Evolutionary conservation across 2,113 vertebrate genomes (phyloP), one percentile per base, ranked within the genome.

Genomic region (Seriola rivoliana): DNA sequence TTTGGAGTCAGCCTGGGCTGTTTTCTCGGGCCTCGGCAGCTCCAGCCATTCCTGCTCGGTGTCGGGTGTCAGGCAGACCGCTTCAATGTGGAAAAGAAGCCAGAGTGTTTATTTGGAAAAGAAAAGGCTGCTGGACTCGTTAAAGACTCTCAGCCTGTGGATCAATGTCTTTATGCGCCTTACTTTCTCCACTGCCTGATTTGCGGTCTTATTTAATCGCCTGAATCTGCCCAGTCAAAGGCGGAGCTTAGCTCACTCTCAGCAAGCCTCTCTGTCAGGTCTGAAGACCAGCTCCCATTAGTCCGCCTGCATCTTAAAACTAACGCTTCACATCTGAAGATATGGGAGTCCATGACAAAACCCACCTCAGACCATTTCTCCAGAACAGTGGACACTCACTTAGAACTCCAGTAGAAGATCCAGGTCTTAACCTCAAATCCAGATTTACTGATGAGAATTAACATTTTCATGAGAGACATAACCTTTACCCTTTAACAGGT

Each of bases 31-130:
- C 92, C 92, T 90, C 85, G 9, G 65, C 82, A 25, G 71, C 72
- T 89, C 66, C 83, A 85, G 82, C 87, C 85, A 81, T 87, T 87
- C 74, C 82, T 87, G 75, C 75, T 88, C 55, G 92, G 90, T 93
- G 92, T 93, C 90, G 85, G 84, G 85, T 93, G 89, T 92, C 89
- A 86, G 38, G 8, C 72, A 42, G 23, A 13, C 36, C 71, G 66
- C 63, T 55, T 48, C 60, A 38, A 46, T n/a, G 63, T n/a, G 12
- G 25, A n/a, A 62, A 78, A 71, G 58, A 68, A 25, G 46, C 19
- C 11, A 34, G 42, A 14, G 32, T 85, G 63, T 78, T 62, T 80
- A 9, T 69, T 36, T 63, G 44, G 21, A 25, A 17, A 9, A 19
- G 7, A 25, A 48, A 68, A 59, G 2, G 34, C 19, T 5, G 19